phyloP scores from a whole-genome alignment of 2,113 vertebrate genomes.

The Hippocampus barbouri region DNA sequence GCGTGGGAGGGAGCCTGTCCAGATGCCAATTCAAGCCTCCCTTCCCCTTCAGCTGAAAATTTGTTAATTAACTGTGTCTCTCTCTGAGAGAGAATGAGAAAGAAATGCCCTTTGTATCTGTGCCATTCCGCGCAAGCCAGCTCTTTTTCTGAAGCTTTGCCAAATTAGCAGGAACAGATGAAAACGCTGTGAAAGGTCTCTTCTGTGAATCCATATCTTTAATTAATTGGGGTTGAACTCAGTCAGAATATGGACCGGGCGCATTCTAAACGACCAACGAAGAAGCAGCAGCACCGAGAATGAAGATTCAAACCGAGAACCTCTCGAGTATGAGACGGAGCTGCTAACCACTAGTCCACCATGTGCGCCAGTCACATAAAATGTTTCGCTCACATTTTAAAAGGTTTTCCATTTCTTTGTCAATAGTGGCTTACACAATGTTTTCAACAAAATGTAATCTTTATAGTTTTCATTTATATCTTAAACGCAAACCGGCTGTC shows the following conservation, averaged over 20 bases:
- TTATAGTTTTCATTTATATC: no score
- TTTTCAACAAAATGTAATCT: no score
- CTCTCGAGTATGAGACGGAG: neutral
- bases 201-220: constrained; percentile 29
- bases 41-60: constrained; percentile 44
- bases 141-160: constrained; percentile 46
- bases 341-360: neutral
- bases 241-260: no score
- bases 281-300: no score
- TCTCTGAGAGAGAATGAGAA: constrained; percentile 26
- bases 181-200: constrained; percentile 20
- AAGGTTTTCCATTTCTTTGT: no score
- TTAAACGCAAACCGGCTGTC: neutral
- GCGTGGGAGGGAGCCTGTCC: constrained; percentile 19
- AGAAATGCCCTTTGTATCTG: constrained; percentile 52
- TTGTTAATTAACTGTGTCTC: constrained; percentile 66
- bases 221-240: constrained; percentile 2
- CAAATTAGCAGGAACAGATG: constrained; percentile 48
- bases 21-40: constrained; percentile 44
- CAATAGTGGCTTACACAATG: no score
- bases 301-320: neutral
- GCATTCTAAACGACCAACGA: no score
- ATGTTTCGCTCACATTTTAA: no score
- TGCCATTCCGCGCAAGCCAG: constrained; percentile 50
- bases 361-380: no score